Evolutionary conservation across 2,797 vertebrate species (phyloP).

Genomic region (Lacerta bilineata): DNA sequence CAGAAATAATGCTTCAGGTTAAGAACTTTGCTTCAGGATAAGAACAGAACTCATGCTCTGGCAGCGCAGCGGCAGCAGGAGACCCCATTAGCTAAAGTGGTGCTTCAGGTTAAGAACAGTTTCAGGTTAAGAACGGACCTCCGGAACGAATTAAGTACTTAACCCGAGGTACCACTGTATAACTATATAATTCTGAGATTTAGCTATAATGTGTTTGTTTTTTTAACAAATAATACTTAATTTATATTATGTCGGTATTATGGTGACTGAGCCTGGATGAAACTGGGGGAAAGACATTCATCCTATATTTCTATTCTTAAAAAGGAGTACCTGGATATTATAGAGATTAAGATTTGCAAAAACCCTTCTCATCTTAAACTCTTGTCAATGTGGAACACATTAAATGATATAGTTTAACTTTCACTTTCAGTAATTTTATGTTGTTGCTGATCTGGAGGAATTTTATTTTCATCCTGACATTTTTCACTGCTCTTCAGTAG

Average conservation of each 20-base stretch:
- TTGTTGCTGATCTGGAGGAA: background rate
- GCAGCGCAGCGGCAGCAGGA: too few relatives aligned
- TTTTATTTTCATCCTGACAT: background rate
- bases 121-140: too few relatives aligned
- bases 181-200: background rate
- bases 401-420: background rate
- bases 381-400: too few relatives aligned
- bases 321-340: background rate
- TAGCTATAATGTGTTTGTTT: background rate
- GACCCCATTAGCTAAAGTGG: too few relatives aligned
- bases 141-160: too few relatives aligned
- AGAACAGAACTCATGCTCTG: too few relatives aligned
- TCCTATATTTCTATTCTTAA: background rate
- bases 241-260: background rate
- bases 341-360: background rate
- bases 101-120: too few relatives aligned
- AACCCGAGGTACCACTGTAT: too few relatives aligned
- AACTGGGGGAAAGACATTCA: background rate
- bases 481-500: background rate
- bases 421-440: background rate
- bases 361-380: background rate
- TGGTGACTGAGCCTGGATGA: background rate
- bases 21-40: too few relatives aligned
- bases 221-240: background rate
- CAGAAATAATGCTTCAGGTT: too few relatives aligned